phyloP scores from a whole-genome alignment of 2,113 vertebrate species.

The Octodon degus region DNA sequence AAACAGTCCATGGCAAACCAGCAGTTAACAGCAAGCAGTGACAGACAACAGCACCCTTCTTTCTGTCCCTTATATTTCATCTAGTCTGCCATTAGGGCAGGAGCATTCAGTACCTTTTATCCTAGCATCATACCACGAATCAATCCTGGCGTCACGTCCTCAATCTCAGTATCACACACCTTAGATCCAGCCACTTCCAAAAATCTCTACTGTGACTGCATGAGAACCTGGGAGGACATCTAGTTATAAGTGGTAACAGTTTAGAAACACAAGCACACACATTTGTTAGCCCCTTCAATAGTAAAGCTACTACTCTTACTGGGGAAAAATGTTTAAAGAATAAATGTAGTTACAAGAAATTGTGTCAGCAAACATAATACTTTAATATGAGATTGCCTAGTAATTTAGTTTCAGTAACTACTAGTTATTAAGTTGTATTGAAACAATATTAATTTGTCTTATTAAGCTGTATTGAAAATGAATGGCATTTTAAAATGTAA shows the following conservation, averaged over 20 bases:
- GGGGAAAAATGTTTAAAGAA: neutral
- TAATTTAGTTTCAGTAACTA: neutral
- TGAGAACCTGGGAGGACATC: neutral
- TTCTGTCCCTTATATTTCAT: neutral
- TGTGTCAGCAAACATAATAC: neutral
- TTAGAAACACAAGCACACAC: neutral
- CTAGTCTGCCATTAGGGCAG: neutral
- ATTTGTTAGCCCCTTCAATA: neutral
- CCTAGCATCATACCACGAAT: neutral
- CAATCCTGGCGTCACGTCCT: neutral
- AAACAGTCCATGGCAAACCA: neutral
- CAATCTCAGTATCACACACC: neutral
- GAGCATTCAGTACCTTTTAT: neutral
- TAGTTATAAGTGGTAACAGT: neutral
- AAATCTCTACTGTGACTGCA: neutral
- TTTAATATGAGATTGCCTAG: neutral
- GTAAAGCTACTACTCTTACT: conserved; percentile 7
- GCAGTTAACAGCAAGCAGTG: neutral
- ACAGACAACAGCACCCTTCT: neutral
- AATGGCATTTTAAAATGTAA: conserved; percentile 35
- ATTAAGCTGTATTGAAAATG: conserved; percentile 12
- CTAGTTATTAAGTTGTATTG: neutral
- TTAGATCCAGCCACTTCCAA: neutral
- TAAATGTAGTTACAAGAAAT: conserved; percentile 9
- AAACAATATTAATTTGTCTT: neutral